Percentiles rank a stretch among this genome's conserved stretches.
Evolutionary conservation across 2,113 vertebrate species (phyloP).

Genomic region (Phyllopteryx taeniolatus): DNA sequence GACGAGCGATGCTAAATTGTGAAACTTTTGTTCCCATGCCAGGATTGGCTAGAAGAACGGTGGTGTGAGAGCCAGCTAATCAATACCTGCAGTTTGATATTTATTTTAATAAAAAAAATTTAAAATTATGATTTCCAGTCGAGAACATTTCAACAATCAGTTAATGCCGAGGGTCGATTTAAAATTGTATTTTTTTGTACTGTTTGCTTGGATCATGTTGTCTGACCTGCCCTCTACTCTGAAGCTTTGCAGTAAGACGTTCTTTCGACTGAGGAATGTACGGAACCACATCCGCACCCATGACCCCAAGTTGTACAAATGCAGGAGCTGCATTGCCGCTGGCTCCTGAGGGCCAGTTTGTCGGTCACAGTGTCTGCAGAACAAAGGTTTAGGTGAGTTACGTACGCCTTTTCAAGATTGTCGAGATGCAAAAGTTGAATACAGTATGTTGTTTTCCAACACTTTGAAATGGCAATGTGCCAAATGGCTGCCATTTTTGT

Average conservation of each 20-base stretch:
- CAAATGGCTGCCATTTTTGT: too few relatives aligned
- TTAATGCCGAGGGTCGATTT: not conserved
- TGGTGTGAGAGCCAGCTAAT: too few relatives aligned
- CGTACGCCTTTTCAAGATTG: not conserved
- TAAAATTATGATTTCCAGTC: too few relatives aligned
- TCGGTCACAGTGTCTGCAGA: conserved; percentile 1
- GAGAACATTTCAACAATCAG: too few relatives aligned
- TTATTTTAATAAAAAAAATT: too few relatives aligned
- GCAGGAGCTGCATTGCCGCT: conserved; percentile 70
- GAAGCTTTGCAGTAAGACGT: conserved; percentile 79
- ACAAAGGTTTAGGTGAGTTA: conserved; percentile 34
- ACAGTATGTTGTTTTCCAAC: too few relatives aligned
- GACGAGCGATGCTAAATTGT: too few relatives aligned
- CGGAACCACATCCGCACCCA: conserved; percentile 77
- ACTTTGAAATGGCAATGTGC: too few relatives aligned
- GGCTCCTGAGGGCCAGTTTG: conserved; percentile 55
- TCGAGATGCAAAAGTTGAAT: not conserved
- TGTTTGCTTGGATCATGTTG: not conserved
- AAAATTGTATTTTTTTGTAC: not conserved
- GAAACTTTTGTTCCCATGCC: too few relatives aligned
- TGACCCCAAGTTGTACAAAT: conserved; percentile 78
- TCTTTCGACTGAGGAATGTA: conserved; percentile 77
- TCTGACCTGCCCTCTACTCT: conserved; percentile 2
- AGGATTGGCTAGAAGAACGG: too few relatives aligned
- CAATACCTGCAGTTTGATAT: too few relatives aligned